Percentiles rank a stretch among this genome's conserved stretches.
These are phyloP conservation scores for Epinephelus moara DNA, from an alignment of 2,113 vertebrate species.

Conservation along the genomic window DNA sequence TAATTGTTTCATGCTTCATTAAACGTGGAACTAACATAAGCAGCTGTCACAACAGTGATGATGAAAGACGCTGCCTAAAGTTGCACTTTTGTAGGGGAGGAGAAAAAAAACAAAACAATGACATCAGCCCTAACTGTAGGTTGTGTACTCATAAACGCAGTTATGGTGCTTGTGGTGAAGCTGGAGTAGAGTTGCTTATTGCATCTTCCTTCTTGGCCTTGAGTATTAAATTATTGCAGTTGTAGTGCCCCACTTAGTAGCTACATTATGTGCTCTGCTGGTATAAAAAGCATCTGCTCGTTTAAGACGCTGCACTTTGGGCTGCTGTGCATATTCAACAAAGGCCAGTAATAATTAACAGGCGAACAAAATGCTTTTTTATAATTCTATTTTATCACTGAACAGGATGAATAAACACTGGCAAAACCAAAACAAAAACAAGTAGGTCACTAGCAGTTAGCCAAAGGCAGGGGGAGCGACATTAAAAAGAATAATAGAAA, in stretches of 20 bases:
- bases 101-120: not conserved
- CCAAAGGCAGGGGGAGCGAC: conserved; percentile 79
- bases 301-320: conserved; percentile 50
- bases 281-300: conserved; percentile 39
- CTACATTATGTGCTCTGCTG: conserved; percentile 13
- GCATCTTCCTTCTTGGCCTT: conserved; percentile 55
- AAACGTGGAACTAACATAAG: conserved; percentile 61
- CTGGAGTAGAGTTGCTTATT: conserved; percentile 40
- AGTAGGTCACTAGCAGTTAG: conserved; percentile 82
- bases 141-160: conserved; percentile 22
- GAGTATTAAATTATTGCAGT: conserved; percentile 66
- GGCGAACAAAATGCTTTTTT: conserved; percentile 73
- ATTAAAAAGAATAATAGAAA: conserved; percentile 86
- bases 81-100: conserved; percentile 37
- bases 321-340: conserved; percentile 51
- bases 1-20: conserved; percentile 73
- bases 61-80: conserved; percentile 61
- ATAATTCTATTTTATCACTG: conserved; percentile 80
- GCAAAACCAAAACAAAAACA: conserved; percentile 80
- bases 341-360: conserved; percentile 70
- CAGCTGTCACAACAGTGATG: conserved; percentile 54
- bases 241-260: conserved; percentile 71
- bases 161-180: conserved; percentile 30
- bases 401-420: conserved; percentile 74
- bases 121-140: not conserved